A percentile compares a stretch with the other conserved stretches of the same genome.
Conservation (phyloP, 1,140 invertebrate species). For the Trachymyrmex septentrionalis region DNA sequence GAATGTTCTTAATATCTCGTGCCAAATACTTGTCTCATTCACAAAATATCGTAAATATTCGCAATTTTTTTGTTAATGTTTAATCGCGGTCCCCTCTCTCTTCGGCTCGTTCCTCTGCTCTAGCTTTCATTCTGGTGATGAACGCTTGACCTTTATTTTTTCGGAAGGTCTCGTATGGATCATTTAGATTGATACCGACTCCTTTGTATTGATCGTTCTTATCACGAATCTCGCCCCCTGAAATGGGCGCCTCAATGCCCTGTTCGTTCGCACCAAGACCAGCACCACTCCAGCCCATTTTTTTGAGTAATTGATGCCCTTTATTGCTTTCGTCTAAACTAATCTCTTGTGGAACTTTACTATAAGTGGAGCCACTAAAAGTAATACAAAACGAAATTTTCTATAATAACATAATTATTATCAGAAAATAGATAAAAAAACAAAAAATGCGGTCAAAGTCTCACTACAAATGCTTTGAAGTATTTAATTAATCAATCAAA, state of each 20-base stretch:
- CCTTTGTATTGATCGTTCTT: conserved; percentile 97
- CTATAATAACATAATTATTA: conserved; percentile 3
- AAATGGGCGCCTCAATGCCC: conserved; percentile 97
- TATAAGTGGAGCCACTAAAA: conserved; percentile 85
- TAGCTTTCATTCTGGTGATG: conserved; percentile 97
- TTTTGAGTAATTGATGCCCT: conserved; percentile 97
- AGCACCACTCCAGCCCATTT: conserved; percentile 98
- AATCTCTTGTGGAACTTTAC: conserved; percentile 87
- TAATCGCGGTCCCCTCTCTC: conserved; percentile 85
- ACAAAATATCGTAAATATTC: conserved; percentile 47
- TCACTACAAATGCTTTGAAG: no score
- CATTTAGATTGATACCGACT: conserved; percentile 95
- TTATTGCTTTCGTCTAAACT: conserved; percentile 95
- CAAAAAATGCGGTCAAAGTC: background rate
- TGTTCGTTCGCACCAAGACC: conserved; percentile 97
- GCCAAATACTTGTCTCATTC: conserved; percentile 42
- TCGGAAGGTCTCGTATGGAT: conserved; percentile 98
- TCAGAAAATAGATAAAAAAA: background rate
- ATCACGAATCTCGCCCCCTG: conserved; percentile 96
- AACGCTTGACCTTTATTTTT: conserved; percentile 99
- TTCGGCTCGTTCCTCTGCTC: conserved; percentile 93
- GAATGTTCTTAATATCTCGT: conserved; percentile 45
- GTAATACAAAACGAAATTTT: background rate
- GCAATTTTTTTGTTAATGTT: conserved; percentile 40
- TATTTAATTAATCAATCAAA: no score